Conservation (phyloP, 2,888 invertebrate genomes). For the Scrobipalpa atriplicella region DNA sequence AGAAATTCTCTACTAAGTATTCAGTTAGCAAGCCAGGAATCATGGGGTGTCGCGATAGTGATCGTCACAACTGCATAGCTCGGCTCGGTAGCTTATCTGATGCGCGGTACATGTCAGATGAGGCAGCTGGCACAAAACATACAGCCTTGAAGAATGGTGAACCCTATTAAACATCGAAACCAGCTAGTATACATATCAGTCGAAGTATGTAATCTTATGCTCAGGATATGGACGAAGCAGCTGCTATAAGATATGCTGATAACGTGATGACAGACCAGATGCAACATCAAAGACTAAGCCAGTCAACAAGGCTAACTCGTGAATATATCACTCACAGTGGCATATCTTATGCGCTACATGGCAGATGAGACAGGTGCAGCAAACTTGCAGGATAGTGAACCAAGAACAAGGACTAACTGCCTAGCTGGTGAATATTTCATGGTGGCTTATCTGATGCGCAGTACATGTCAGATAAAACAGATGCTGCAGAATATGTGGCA, state of each 20-base stretch:
- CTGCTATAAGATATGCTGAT: no score
- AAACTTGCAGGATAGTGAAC: not conserved
- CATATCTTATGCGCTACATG: not conserved
- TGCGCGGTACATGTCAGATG: slow-evolving; percentile 31
- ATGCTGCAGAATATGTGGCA: not conserved
- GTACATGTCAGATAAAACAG: slow-evolving; percentile 29
- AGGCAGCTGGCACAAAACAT: slow-evolving; percentile 22
- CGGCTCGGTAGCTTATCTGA: slow-evolving; percentile 32
- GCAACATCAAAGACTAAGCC: no score
- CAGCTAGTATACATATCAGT: no score
- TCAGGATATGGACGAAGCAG: no score
- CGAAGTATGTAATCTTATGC: no score
- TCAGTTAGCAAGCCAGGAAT: slow-evolving; percentile 22
- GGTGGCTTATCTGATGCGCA: slow-evolving; percentile 31
- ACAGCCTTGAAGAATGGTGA: slow-evolving; percentile 4
- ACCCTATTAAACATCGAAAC: no score
- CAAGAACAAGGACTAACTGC: not conserved
- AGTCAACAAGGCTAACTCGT: not conserved
- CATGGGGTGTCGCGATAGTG: slow-evolving; percentile 30
- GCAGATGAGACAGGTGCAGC: not conserved
- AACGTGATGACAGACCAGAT: no score
- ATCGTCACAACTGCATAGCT: slow-evolving; percentile 32
- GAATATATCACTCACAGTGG: not conserved
- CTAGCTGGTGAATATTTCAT: not conserved
- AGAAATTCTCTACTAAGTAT: slow-evolving; percentile 20